Conservation (phyloP, 1,140 invertebrate genomes). For the Asobara japonica region DNA sequence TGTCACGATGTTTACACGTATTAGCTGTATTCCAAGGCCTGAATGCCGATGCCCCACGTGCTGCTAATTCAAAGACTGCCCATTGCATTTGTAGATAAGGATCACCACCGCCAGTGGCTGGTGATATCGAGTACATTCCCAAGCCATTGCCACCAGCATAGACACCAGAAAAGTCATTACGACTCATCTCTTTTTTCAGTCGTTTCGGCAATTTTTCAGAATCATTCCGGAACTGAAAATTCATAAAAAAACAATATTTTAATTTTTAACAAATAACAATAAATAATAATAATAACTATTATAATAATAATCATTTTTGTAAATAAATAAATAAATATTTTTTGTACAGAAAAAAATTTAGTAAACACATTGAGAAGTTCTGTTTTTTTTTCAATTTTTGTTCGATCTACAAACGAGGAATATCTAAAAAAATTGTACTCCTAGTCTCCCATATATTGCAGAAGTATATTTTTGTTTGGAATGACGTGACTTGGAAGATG, state of each 20-base stretch:
- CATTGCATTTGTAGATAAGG: conserved; percentile 63
- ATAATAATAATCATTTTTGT: too few relatives aligned
- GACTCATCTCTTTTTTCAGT: conserved; percentile 59
- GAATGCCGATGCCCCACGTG: conserved; percentile 62
- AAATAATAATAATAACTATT: too few relatives aligned
- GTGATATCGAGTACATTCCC: conserved; percentile 56
- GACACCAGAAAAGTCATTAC: conserved; percentile 57
- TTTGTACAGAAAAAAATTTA: too few relatives aligned
- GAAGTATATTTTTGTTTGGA: too few relatives aligned
- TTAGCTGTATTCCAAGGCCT: conserved; percentile 59
- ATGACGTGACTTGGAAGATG: too few relatives aligned
- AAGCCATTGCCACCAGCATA: conserved; percentile 59
- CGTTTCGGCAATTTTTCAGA: conserved; percentile 58
- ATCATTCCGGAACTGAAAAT: conserved; percentile 59
- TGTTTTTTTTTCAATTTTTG: too few relatives aligned
- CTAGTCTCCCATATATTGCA: too few relatives aligned
- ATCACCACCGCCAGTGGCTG: conserved; percentile 54
- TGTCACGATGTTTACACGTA: conserved; percentile 63
- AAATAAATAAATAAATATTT: too few relatives aligned
- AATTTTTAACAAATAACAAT: too few relatives aligned
- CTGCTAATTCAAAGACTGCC: conserved; percentile 62
- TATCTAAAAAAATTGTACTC: too few relatives aligned
- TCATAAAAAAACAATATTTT: neutral
- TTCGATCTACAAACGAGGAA: too few relatives aligned
- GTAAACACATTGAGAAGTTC: too few relatives aligned